Conservation (phyloP, 1,140 invertebrate genomes). For the Hypsibius dujardini region DNA sequence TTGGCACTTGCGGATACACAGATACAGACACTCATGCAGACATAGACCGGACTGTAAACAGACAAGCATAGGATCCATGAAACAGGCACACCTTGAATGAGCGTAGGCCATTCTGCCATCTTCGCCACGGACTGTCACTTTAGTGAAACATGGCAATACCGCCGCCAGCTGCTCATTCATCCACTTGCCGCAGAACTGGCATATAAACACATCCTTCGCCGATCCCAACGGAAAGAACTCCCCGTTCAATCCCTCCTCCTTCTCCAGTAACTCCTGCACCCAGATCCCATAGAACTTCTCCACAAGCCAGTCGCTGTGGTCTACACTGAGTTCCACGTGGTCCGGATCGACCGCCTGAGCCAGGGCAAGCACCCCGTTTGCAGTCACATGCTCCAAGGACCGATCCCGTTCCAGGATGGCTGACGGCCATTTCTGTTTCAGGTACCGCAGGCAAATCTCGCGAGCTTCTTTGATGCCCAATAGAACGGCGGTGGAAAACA, state of each 20-base stretch:
- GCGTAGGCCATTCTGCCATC: background rate
- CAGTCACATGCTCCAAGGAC: background rate
- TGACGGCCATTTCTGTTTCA: background rate
- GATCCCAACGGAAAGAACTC: background rate
- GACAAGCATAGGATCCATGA: background rate
- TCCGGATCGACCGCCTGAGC: background rate
- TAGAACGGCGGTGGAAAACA: background rate
- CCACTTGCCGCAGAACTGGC: background rate
- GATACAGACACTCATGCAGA: no score
- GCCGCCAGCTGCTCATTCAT: background rate
- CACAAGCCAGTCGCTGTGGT: background rate
- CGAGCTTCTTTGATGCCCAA: background rate
- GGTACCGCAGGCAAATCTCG: background rate
- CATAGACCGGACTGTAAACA: no score
- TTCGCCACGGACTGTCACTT: background rate
- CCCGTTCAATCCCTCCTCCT: background rate
- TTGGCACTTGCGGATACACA: no score
- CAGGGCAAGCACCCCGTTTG: background rate
- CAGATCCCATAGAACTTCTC: background rate
- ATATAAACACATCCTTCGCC: background rate
- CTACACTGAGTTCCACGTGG: background rate
- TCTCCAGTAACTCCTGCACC: background rate
- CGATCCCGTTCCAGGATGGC: background rate
- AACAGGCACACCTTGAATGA: constrained; percentile 10
- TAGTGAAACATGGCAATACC: background rate